Evolutionary conservation across 2,797 vertebrate species (phyloP).

Genomic region (Platyrinchus mystaceus): DNA sequence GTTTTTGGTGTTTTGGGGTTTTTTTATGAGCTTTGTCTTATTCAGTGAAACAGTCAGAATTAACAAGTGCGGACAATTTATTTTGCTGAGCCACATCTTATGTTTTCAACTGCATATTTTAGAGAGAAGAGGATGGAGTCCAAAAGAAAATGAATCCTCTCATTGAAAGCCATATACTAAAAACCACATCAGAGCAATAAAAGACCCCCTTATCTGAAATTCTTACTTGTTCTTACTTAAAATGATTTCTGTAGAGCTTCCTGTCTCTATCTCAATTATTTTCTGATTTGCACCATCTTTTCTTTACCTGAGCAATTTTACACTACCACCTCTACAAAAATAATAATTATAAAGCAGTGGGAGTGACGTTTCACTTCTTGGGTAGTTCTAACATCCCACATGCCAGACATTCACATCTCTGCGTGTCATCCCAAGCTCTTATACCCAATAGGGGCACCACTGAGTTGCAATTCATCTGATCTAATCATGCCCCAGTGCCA

Average conservation of each 20-base stretch:
- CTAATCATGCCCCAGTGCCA: neutral
- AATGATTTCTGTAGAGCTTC: neutral
- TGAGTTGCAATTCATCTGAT: neutral
- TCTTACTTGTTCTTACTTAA: neutral
- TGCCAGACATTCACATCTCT: neutral
- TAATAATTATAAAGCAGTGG: neutral
- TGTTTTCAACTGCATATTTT: neutral
- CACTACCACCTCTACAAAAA: neutral
- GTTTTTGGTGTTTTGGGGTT: too few species aligned
- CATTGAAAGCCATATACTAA: neutral
- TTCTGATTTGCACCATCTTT: neutral
- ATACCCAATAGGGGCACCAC: neutral
- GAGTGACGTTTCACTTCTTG: neutral
- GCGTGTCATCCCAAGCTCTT: neutral
- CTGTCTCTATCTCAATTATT: neutral
- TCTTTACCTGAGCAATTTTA: neutral
- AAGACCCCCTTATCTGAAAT: neutral
- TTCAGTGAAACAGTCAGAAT: neutral
- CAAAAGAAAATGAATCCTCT: neutral
- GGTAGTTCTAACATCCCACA: neutral
- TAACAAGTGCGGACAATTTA: neutral
- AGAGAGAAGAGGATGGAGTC: neutral
- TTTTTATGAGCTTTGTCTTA: neutral
- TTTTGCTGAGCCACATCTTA: neutral
- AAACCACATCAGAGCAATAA: neutral